Base-by-base conservation (phyloP, 2,797 vertebrate species). In the Lemur catta region DNA sequence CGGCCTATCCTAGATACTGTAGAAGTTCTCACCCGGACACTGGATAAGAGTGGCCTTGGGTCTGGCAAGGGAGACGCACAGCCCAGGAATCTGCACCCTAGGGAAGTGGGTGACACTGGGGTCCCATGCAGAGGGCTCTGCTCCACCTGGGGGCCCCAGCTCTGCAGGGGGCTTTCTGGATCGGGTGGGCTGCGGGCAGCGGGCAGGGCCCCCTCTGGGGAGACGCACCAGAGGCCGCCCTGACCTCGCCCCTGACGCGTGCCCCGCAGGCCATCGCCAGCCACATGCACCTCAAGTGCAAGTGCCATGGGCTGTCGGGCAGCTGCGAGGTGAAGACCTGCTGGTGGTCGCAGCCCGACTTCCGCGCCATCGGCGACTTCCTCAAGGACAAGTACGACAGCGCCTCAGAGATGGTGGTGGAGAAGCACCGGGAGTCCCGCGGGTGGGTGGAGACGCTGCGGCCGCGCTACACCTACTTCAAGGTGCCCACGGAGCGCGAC, bases 361-460 rank as follows among this genome's bases (percentile, higher is more conserved):
- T 99, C 98, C 98, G 99, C 79, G 99, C 99, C 81, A 99, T 99
- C 0, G 99, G 99, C 0, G 99, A 99, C 98, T 99, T 99, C 98
- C 99, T 99, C 98, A 99, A 99, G 98, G 99, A 99, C 98, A 99
- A 99, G 98, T 99, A 99, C 0, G 99, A 99, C 98, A 99, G 99
- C 7, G 99, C 99, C 5, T 99, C 99, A 0, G 99, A 99, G 98
- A 99, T 99, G 99, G 99, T 99, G 94, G 99, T 99, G 97, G 99
- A 99, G 97, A 99, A 99, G 86, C 99, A 99, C 93, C 98, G 99
- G 3, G 99, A 99, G 97, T 99, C 99, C 8, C 99, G 99, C 0
- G 99, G 99, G 82, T 99, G 99, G 99, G 99, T 99, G 1, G 99
- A 99, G 98, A 99, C 99, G 8, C 99, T 99, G 63, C 98, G 99